Percentiles rank a stretch among this genome's conserved stretches.
phyloP scores from a whole-genome alignment of 2,113 vertebrate genomes.

The Marcusenius ussheri region DNA sequence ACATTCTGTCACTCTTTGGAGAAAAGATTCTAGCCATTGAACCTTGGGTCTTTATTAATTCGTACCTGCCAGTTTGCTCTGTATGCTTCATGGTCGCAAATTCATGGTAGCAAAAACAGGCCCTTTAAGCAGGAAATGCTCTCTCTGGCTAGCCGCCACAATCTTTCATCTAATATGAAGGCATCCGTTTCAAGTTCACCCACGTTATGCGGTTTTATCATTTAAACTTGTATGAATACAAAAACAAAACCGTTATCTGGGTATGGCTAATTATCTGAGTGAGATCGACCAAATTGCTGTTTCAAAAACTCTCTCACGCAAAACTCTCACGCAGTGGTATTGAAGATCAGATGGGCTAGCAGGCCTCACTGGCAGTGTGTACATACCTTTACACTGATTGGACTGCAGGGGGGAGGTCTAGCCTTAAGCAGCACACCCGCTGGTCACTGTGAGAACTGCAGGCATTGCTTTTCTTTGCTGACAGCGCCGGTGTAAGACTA shows the following conservation, averaged over 20 bases:
- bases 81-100: neutral
- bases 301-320: neutral
- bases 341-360: neutral
- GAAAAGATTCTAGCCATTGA: neutral
- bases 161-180: neutral
- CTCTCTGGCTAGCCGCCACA: too few species aligned
- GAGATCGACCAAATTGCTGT: neutral
- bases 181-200: neutral
- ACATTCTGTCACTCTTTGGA: neutral
- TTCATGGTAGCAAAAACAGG: neutral
- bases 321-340: neutral
- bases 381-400: too few species aligned
- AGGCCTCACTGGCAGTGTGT: neutral
- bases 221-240: neutral
- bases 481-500: slow-evolving; percentile 42
- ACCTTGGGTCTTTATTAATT: neutral
- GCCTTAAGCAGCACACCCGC: neutral
- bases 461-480: slow-evolving; percentile 17
- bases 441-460: neutral
- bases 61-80: neutral
- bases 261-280: neutral
- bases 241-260: neutral
- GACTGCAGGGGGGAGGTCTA: neutral
- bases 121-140: neutral
- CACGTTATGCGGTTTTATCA: neutral